Percentiles rank a stretch among this genome's conserved stretches.
Evolutionary conservation across 2,797 vertebrate species (phyloP).

Genomic region (Mormyrops attenuatus): DNA sequence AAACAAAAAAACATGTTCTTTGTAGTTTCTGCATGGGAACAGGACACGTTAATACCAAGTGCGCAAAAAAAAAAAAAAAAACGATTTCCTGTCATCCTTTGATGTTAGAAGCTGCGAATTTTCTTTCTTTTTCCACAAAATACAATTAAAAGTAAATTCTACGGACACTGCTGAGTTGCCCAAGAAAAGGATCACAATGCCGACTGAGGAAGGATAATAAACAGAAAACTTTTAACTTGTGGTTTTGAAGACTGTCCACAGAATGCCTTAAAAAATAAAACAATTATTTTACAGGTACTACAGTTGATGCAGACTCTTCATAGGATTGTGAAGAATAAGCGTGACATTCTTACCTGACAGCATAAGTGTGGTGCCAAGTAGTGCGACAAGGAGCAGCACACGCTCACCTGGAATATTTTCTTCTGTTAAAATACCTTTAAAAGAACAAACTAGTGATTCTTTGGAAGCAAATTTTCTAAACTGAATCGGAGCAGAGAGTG

Average conservation of each 20-base stretch:
- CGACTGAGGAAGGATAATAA: neutral
- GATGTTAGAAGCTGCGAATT: neutral
- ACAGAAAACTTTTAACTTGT: neutral
- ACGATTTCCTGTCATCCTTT: neutral
- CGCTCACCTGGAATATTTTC: neutral
- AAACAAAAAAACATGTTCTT: neutral
- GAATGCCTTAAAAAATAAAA: neutral
- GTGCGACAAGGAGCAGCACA: neutral
- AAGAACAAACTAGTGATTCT: neutral
- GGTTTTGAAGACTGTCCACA: neutral
- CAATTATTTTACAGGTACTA: neutral
- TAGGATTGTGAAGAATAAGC: neutral
- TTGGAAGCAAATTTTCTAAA: no score
- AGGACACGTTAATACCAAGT: neutral
- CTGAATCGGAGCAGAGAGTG: slow-evolving; percentile 17
- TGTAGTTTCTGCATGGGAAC: neutral
- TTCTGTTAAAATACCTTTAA: neutral
- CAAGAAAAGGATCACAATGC: neutral
- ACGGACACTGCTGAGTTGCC: neutral
- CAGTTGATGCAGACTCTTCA: neutral
- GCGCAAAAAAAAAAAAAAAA: neutral
- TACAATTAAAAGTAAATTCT: neutral
- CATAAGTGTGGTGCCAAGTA: neutral
- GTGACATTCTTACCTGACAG: neutral
- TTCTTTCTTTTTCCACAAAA: neutral